Evolutionary conservation across 2,888 invertebrate species (phyloP).

Genomic region (Drosophila rubida): DNA sequence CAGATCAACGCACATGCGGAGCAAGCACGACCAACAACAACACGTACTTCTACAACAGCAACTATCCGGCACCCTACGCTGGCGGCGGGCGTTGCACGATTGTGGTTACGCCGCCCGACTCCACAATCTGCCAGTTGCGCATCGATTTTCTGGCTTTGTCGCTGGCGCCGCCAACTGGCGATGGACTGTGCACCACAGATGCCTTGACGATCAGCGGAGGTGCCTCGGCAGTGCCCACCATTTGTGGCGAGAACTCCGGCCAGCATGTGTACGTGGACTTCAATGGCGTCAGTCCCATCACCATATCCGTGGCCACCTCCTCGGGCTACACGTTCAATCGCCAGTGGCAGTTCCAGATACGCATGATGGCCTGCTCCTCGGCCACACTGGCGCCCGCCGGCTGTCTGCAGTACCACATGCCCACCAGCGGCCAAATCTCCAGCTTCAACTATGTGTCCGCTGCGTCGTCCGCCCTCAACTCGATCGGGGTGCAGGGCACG

Average conservation of each 20-base stretch:
- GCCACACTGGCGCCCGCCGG: slow-evolving; percentile 90
- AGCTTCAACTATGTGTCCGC: slow-evolving; percentile 92
- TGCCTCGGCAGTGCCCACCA: slow-evolving; percentile 88
- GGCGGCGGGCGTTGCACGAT: slow-evolving; percentile 90
- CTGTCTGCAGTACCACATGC: slow-evolving; percentile 91
- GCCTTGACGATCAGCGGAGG: slow-evolving; percentile 90
- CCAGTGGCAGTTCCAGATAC: slow-evolving; percentile 91
- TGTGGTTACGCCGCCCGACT: slow-evolving; percentile 89
- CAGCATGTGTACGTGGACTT: slow-evolving; percentile 92
- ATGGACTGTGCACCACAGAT: slow-evolving; percentile 90
- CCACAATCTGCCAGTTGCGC: slow-evolving; percentile 87
- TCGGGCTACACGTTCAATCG: slow-evolving; percentile 87
- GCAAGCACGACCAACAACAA: slow-evolving; percentile 90
- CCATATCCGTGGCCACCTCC: slow-evolving; percentile 89
- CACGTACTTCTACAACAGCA: slow-evolving; percentile 93
- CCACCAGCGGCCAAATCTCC: slow-evolving; percentile 87
- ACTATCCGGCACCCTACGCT: slow-evolving; percentile 89
- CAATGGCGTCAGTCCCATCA: slow-evolving; percentile 88
- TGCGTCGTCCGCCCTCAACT: slow-evolving; percentile 86
- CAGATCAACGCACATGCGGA: slow-evolving; percentile 91
- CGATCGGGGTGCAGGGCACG: slow-evolving; percentile 87
- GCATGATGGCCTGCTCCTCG: slow-evolving; percentile 90
- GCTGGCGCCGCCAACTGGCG: slow-evolving; percentile 89
- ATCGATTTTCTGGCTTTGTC: slow-evolving; percentile 91
- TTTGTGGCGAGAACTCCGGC: slow-evolving; percentile 93